A percentile compares a stretch with the other conserved stretches of the same genome.
phyloP scores from a whole-genome alignment of 2,888 invertebrate genomes.

The Aleiodes testaceus region DNA sequence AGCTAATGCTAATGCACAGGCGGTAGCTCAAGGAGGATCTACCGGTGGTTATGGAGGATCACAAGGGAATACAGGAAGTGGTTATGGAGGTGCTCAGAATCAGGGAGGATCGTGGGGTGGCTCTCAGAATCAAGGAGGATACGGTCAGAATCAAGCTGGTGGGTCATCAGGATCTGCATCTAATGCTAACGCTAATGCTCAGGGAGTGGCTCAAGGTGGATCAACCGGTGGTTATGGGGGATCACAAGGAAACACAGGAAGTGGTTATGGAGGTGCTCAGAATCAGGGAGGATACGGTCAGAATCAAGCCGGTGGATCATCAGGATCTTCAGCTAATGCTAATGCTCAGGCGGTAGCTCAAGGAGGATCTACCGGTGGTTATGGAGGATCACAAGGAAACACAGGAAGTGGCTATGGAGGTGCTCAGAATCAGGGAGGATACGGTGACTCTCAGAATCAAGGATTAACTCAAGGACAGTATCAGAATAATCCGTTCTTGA shows the following conservation, averaged over 20 bases:
- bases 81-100: too few species aligned
- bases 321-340: slow-evolving; percentile 36
- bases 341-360: slow-evolving; percentile 44
- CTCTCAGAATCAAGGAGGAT: background rate
- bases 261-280: background rate
- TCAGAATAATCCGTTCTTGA: slow-evolving; percentile 52
- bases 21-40: slow-evolving; percentile 40
- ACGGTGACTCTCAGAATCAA: background rate
- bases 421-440: slow-evolving; percentile 20
- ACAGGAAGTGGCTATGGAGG: slow-evolving; percentile 1
- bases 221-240: slow-evolving; percentile 32
- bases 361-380: slow-evolving; percentile 9
- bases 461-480: slow-evolving; percentile 34
- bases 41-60: slow-evolving; percentile 29
- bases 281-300: background rate
- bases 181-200: slow-evolving; percentile 44
- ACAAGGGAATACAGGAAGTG: background rate
- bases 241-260: background rate
- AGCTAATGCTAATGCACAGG: slow-evolving; percentile 44
- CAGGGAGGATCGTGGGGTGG: too few species aligned
- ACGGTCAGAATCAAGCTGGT: background rate
- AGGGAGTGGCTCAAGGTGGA: slow-evolving; percentile 42
- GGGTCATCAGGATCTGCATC: slow-evolving; percentile 15
- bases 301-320: background rate
- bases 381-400: background rate